Percentiles rank a stretch among this genome's conserved stretches.
These are phyloP conservation scores for Latrodectus elegans DNA, from an alignment of 2,888 invertebrate species.

Conservation along the genomic window DNA sequence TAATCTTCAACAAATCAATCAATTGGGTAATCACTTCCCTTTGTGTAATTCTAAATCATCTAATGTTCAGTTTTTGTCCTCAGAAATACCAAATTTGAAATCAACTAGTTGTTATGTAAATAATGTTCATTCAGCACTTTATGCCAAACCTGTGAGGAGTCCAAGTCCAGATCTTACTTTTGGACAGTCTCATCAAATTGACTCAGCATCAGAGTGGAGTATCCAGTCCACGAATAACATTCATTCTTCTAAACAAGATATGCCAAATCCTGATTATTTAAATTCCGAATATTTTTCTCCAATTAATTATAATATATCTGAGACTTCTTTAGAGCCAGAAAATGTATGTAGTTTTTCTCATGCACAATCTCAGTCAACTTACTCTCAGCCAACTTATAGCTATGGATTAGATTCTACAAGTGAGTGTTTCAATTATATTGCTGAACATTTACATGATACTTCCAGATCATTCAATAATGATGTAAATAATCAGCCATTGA, in stretches of 20 bases:
- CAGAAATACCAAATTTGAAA: not conserved
- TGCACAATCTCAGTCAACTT: not conserved
- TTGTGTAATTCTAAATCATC: not conserved
- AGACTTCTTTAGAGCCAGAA: not conserved
- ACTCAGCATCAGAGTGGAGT: not conserved
- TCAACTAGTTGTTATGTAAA: not conserved
- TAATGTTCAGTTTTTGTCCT: not conserved
- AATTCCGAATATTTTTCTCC: not conserved
- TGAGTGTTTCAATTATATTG: not conserved
- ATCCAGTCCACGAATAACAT: not conserved
- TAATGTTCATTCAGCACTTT: not conserved
- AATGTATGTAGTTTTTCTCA: not conserved
- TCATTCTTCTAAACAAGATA: not conserved
- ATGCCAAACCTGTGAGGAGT: not conserved
- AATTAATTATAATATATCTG: not conserved
- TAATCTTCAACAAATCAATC: too few species aligned
- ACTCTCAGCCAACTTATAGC: not conserved
- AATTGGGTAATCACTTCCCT: too few species aligned
- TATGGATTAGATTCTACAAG: not conserved
- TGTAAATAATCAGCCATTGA: not conserved
- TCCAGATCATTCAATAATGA: not conserved
- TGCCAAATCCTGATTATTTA: not conserved
- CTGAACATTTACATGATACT: not conserved
- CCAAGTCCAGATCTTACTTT: not conserved
- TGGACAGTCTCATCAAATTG: not conserved